Percentiles rank a stretch among this genome's conserved stretches.
These are phyloP conservation scores for Micromussa lordhowensis DNA, from an alignment of 92 coral and sea anemone genomes.

Conservation along the genomic window DNA sequence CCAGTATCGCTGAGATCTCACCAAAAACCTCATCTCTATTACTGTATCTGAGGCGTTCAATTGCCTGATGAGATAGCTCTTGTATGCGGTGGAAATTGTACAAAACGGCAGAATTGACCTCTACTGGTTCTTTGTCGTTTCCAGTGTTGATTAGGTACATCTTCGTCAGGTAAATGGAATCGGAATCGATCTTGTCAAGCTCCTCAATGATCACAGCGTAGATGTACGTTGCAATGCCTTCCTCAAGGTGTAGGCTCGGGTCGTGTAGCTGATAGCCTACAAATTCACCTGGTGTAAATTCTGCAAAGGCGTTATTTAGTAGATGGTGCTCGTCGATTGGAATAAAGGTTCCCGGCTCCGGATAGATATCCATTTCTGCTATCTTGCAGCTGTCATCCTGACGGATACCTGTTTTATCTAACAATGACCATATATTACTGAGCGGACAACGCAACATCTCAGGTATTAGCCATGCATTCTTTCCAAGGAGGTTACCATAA, in stretches of 20 bases:
- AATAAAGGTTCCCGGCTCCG: constrained; percentile 63
- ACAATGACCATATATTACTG: constrained; percentile 36
- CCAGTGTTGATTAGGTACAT: constrained; percentile 64
- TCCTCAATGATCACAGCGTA: constrained; percentile 74
- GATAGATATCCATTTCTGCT: constrained; percentile 16
- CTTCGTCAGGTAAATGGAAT: not conserved
- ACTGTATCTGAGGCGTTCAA: not conserved
- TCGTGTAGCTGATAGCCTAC: constrained; percentile 80
- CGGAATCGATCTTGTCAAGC: not conserved
- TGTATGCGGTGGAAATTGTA: constrained; percentile 65
- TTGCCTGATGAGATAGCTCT: not conserved
- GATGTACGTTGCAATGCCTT: constrained; percentile 71
- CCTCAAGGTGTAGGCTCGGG: constrained; percentile 65
- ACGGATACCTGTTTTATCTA: constrained; percentile 58
- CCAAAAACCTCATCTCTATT: constrained; percentile 45
- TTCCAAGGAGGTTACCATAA: constrained; percentile 39
- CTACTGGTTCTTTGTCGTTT: constrained; percentile 28
- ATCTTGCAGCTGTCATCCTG: constrained; percentile 47
- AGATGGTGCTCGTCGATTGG: constrained; percentile 69
- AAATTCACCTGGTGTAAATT: constrained; percentile 74
- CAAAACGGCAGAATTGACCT: constrained; percentile 62
- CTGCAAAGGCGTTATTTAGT: constrained; percentile 55
- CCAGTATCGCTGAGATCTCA: constrained; percentile 63
- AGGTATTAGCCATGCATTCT: constrained; percentile 47
- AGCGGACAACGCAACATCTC: constrained; percentile 43